phyloP scores from a whole-genome alignment of 2,797 vertebrate species.

The Syndactyla subalaris region DNA sequence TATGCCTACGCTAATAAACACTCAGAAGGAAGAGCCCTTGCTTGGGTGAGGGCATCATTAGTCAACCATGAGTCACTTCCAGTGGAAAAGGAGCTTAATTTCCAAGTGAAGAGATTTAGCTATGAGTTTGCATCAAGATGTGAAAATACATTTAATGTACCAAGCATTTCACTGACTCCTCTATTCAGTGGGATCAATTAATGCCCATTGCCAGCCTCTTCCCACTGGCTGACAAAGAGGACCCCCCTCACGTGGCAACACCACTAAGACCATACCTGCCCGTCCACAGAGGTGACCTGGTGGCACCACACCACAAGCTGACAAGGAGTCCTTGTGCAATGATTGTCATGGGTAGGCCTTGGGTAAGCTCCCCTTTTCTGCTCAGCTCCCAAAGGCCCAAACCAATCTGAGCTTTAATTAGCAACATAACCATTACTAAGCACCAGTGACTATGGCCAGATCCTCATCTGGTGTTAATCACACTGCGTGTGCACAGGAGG shows the following conservation, averaged over 20 bases:
- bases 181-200: background rate
- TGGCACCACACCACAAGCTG: fast-evolving
- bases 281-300: background rate
- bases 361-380: background rate
- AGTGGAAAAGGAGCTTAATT: conserved; percentile 41
- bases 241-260: background rate
- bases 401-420: conserved; percentile 36
- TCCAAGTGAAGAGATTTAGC: background rate
- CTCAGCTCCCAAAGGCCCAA: conserved; percentile 11
- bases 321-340: background rate
- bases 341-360: background rate
- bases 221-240: background rate
- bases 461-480: conserved; percentile 66
- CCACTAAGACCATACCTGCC: background rate
- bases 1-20: background rate
- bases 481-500: background rate
- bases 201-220: background rate
- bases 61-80: conserved; percentile 36
- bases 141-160: background rate
- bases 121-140: background rate
- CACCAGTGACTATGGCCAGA: conserved; percentile 40
- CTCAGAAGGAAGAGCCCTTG: background rate
- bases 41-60: conserved; percentile 15
- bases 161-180: background rate
- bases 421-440: conserved; percentile 38